Conservation (phyloP, 2,797 vertebrate species). For the Acipenser ruthenus region DNA sequence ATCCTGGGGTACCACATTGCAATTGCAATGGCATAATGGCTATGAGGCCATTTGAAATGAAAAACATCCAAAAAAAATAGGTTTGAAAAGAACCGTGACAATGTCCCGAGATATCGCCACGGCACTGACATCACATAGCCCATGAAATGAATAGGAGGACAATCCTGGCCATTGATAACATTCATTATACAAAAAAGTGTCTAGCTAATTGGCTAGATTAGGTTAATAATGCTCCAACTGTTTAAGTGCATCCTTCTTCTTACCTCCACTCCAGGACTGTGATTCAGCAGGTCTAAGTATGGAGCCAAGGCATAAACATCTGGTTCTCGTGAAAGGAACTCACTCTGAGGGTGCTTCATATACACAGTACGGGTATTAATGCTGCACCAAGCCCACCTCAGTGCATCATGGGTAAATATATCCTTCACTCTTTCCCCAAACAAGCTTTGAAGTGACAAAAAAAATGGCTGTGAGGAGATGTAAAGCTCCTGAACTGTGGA, state of each 20-base stretch:
- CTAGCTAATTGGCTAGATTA: no score
- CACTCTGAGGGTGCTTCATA: slow-evolving; percentile 52
- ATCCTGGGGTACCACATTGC: no score
- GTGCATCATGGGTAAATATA: slow-evolving; percentile 65
- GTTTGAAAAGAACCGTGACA: no score
- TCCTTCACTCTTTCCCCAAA: slow-evolving; percentile 50
- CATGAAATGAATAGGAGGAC: no score
- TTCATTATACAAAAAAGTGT: no score
- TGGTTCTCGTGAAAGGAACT: slow-evolving; percentile 60
- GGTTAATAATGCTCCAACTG: no score
- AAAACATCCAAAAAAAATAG: no score
- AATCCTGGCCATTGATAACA: no score
- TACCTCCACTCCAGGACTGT: slow-evolving; percentile 79
- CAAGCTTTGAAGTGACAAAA: slow-evolving; percentile 75
- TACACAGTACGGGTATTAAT: slow-evolving; percentile 89
- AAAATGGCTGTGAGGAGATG: slow-evolving; percentile 55
- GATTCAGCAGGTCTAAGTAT: slow-evolving; percentile 87
- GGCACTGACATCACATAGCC: no score
- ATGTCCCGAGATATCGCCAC: no score
- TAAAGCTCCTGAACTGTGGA: slow-evolving; percentile 53
- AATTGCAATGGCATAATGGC: no score
- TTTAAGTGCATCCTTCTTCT: slow-evolving; percentile 14
- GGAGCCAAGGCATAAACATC: slow-evolving; percentile 81
- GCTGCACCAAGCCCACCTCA: slow-evolving; percentile 90
- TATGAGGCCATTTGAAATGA: no score